Evolutionary conservation across 1,140 invertebrate genomes (phyloP), one percentile per base, ranked within the genome.

Genomic region (Babylonia areolata): DNA sequence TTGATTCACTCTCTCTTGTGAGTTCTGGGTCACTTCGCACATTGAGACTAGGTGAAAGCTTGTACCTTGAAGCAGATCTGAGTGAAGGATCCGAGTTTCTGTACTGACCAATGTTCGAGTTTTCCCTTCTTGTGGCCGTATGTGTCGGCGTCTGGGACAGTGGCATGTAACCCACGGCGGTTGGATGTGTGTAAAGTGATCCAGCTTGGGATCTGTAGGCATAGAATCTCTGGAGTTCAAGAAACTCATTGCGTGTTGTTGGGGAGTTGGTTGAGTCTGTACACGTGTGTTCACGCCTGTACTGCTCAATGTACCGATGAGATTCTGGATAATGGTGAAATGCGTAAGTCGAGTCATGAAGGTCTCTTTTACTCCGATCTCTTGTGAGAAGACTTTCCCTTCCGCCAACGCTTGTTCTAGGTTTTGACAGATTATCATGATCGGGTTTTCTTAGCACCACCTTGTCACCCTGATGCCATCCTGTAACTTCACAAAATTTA

Each of bases 251-350:
- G 71, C 51, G 86, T 31, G 71, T 64, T 51, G 85, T 33, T 69
- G 81, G 75, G 12, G 80, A 80, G 28, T 64, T 85, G 15, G 78
- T 39, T n/a, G 80, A 83, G 51, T 84, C 85, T 58, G 78, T 86
- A 83, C 90, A 91, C 12, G 89, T 78, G 87, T 92, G 89, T 54
- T 93, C 88, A 46, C 86, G 85, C 82, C 92, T 82, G 86, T 93
- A 93, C 71, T 93, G 92, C 87, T 92, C 91, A 39, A 92, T 92
- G 86, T 93, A 93, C 31, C 85, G 87, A 51, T 83, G 87, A 20
- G 78, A 71, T 64, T 91, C 90, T 33, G 84, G 40, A 88, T 92
- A 93, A 87, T 93, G 92, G 83, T 88, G 89, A 84, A 93, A 93
- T 46, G 90, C 86, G 90, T 87, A 92, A 78, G 78, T 85, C 31